phyloP scores from a whole-genome alignment of 1,140 invertebrate genomes.

The Aphelenchoides besseyi region DNA sequence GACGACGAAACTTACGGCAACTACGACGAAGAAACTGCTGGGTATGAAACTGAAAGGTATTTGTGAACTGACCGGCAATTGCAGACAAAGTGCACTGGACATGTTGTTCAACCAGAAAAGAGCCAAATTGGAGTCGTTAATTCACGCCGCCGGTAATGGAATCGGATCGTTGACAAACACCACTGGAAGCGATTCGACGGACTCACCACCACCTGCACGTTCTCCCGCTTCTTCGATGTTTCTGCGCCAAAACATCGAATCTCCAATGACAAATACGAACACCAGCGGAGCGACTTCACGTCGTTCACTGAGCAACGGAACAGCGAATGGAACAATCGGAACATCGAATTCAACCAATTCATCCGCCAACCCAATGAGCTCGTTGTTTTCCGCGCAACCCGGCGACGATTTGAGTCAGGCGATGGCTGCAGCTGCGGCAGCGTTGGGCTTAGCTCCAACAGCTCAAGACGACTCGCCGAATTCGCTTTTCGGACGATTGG shows the following conservation, averaged over 20 bases:
- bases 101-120: slow-evolving; percentile 35
- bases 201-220: neutral
- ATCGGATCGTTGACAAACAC: neutral
- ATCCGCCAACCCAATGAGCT: neutral
- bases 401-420: slow-evolving; percentile 12
- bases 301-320: neutral
- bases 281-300: neutral
- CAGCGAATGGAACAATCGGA: neutral
- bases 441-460: neutral
- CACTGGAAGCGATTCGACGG: neutral
- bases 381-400: neutral
- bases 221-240: neutral
- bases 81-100: slow-evolving; percentile 34
- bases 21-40: slow-evolving; percentile 27
- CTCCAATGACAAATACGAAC: neutral
- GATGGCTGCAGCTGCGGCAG: slow-evolving; percentile 25
- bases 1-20: slow-evolving; percentile 32
- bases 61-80: no score
- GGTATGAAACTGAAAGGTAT: slow-evolving; percentile 9
- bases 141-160: neutral
- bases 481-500: slow-evolving; percentile 33
- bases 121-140: slow-evolving; percentile 26
- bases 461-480: slow-evolving; percentile 34
- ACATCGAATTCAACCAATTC: neutral
- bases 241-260: neutral